Conservation (phyloP, 2,888 invertebrate genomes). For the Molanna angustata region DNA sequence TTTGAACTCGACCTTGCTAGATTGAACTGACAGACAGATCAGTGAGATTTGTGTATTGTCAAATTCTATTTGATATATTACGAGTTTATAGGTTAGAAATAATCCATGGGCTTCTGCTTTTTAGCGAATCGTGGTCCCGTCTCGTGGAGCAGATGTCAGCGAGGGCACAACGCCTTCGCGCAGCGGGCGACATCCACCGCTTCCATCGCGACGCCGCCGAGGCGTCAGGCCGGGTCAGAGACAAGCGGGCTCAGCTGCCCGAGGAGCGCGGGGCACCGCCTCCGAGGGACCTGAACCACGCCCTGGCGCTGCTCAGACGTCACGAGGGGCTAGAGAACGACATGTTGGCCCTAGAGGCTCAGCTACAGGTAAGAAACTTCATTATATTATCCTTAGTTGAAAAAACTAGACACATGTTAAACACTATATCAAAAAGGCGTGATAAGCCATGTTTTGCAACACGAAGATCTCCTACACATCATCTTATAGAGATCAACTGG, state of each 20-base stretch:
- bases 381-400: no score
- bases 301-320: constrained; percentile 74
- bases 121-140: constrained; percentile 80
- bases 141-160: constrained; percentile 83
- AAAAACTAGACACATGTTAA: neutral
- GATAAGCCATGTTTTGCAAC: no score
- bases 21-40: no score
- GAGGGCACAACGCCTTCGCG: constrained; percentile 82
- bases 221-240: constrained; percentile 80
- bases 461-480: no score
- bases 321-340: constrained; percentile 95
- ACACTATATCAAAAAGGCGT: neutral
- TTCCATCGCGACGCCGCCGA: constrained; percentile 96
- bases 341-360: constrained; percentile 86
- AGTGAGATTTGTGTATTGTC: no score
- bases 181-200: constrained; percentile 95
- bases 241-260: constrained; percentile 83
- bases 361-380: constrained; percentile 73
- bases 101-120: constrained; percentile 18
- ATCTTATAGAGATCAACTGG: no score
- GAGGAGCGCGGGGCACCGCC: constrained; percentile 70
- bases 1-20: no score
- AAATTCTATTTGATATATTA: no score
- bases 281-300: constrained; percentile 82
- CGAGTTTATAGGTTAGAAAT: no score